phyloP scores from a whole-genome alignment of 2,888 invertebrate genomes.

The Neelides folsomi region DNA sequence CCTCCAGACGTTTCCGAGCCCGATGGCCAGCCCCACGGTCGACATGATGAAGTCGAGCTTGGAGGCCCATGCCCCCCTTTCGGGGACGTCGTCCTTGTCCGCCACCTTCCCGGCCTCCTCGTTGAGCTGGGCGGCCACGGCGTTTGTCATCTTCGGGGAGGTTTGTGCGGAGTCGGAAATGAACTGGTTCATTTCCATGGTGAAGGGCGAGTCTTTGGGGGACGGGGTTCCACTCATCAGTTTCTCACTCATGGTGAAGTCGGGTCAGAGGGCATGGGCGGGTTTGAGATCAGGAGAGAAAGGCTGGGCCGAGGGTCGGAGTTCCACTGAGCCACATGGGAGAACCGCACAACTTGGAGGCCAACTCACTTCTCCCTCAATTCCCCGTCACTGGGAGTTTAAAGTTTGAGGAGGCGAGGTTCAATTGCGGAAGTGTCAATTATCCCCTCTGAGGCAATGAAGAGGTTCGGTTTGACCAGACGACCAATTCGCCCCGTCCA shows the following conservation, averaged over 20 bases:
- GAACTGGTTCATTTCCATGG: slow-evolving; percentile 33
- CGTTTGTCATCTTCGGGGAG: slow-evolving; percentile 32
- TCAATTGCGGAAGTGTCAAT: slow-evolving; percentile 35
- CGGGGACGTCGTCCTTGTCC: slow-evolving; percentile 44
- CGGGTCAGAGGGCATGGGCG: slow-evolving; percentile 2
- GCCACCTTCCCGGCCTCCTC: slow-evolving; percentile 18
- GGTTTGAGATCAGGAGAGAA: slow-evolving; percentile 1
- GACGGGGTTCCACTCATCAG: slow-evolving; percentile 16
- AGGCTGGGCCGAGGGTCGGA: slow-evolving; percentile 6
- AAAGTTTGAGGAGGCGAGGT: slow-evolving; percentile 20
- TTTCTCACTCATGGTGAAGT: slow-evolving; percentile 26
- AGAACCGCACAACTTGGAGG: slow-evolving; percentile 20
- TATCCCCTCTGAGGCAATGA: slow-evolving; percentile 19
- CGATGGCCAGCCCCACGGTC: slow-evolving; percentile 82
- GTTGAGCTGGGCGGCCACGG: slow-evolving; percentile 32
- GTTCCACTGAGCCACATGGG: slow-evolving; percentile 9
- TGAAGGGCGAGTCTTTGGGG: slow-evolving; percentile 16
- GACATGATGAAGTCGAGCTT: slow-evolving; percentile 87
- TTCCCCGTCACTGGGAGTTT: slow-evolving; percentile 11
- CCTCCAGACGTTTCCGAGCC: slow-evolving; percentile 66
- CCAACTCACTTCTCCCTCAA: slow-evolving; percentile 22
- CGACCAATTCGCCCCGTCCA: not conserved
- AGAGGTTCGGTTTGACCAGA: not conserved
- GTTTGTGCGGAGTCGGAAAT: slow-evolving; percentile 24
- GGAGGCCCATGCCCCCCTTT: slow-evolving; percentile 76